Conservation (phyloP, 2,113 vertebrate genomes). For the Prionailurus viverrinus region DNA sequence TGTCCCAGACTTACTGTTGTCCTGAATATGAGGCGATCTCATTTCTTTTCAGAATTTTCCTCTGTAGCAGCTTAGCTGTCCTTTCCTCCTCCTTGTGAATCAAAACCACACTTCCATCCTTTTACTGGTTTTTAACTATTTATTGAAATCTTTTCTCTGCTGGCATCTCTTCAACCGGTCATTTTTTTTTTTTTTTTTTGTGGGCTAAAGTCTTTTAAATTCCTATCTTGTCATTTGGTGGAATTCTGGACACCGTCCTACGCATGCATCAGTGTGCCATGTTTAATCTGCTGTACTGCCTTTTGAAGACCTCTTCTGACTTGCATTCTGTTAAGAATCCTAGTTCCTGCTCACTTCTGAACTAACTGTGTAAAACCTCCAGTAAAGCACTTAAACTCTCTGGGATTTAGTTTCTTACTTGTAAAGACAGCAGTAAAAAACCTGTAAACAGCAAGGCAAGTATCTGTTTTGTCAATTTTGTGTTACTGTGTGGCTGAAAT, state of each 20-base stretch:
- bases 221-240: neutral
- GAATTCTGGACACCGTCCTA: neutral
- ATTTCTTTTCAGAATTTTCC: neutral
- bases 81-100: neutral
- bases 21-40: neutral
- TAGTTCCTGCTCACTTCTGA: neutral
- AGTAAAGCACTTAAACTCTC: neutral
- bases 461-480: neutral
- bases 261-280: neutral
- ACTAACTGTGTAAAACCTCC: neutral
- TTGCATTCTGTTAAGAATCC: neutral
- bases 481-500: neutral
- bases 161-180: neutral
- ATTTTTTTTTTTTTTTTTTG: conserved; percentile 4
- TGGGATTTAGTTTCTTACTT: conserved; percentile 12
- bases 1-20: neutral
- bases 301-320: neutral
- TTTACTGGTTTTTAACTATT: neutral
- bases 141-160: neutral
- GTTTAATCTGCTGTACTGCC: neutral
- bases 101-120: neutral
- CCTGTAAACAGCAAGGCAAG: neutral
- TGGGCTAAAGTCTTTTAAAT: neutral
- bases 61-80: neutral
- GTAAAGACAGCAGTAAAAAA: neutral